A percentile compares a stretch with the other conserved stretches of the same genome.
These are phyloP conservation scores for Tolypeutes matacus DNA, from an alignment of 2,797 vertebrate species.

Conservation along the genomic window DNA sequence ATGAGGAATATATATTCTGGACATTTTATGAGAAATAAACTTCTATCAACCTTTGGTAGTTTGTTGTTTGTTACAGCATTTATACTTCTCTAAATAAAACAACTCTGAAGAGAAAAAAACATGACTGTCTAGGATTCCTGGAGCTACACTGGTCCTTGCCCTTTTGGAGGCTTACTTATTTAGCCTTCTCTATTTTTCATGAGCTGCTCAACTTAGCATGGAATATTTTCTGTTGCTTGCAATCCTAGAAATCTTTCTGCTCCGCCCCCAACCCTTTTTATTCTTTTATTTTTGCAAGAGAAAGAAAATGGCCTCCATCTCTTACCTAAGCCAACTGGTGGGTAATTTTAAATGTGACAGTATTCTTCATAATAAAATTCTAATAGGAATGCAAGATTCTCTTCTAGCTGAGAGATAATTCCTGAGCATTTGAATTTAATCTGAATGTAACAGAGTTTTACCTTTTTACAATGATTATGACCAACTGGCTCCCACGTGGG, in stretches of 20 bases:
- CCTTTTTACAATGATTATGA: conserved; percentile 72
- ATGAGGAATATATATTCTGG: neutral
- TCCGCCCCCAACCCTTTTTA: neutral
- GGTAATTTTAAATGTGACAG: conserved; percentile 60
- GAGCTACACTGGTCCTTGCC: neutral
- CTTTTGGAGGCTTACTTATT: neutral
- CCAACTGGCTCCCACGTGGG: conserved; percentile 69
- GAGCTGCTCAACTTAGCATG: neutral
- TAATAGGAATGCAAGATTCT: conserved; percentile 62
- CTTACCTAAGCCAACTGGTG: conserved; percentile 46
- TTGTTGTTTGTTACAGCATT: neutral
- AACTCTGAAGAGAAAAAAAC: neutral
- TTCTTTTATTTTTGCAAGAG: conserved; percentile 56
- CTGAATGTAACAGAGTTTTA: conserved; percentile 61
- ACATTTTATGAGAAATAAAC: neutral
- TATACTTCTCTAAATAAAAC: neutral
- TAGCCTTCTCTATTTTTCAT: neutral
- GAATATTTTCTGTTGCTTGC: neutral
- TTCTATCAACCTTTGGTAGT: neutral
- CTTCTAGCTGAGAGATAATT: conserved; percentile 63
- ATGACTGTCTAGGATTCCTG: neutral
- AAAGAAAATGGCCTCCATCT: conserved; percentile 60
- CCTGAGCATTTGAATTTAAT: conserved; percentile 75
- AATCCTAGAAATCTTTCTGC: neutral
- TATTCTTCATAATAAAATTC: conserved; percentile 35